These are phyloP conservation scores for Drepana falcataria DNA, from an alignment of 2,888 invertebrate species.

Conservation along the genomic window DNA sequence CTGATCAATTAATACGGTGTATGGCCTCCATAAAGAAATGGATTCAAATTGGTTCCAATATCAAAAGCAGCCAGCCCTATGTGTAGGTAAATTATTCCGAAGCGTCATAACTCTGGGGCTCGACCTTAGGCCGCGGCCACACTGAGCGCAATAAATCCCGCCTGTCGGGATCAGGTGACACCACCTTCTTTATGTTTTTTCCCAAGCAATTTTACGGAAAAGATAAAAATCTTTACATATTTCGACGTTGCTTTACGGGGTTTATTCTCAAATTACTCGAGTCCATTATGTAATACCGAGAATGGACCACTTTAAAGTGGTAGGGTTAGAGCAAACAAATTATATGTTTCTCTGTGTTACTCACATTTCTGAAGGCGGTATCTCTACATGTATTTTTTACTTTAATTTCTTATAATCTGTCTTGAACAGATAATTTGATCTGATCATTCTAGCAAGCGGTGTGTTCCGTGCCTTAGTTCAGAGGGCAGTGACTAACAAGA, in stretches of 20 bases:
- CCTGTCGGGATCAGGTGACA: constrained; percentile 78
- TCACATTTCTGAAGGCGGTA: background rate
- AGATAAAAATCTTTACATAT: constrained; percentile 80
- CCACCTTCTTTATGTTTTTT: constrained; percentile 80
- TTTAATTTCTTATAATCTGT: too few species aligned
- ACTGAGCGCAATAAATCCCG: constrained; percentile 67
- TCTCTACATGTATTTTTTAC: background rate
- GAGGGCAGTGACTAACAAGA: background rate
- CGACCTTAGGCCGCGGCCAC: constrained; percentile 76
- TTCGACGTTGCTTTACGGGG: constrained; percentile 75
- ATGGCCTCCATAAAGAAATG: too few species aligned
- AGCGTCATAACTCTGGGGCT: constrained; percentile 65
- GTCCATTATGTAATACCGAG: constrained; percentile 70
- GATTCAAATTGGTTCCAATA: too few species aligned
- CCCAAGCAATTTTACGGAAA: constrained; percentile 79
- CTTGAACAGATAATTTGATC: too few species aligned
- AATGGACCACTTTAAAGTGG: constrained; percentile 53
- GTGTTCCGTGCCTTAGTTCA: background rate
- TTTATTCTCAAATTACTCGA: constrained; percentile 76
- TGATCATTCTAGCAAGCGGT: background rate
- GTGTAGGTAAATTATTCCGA: constrained; percentile 66
- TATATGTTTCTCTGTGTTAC: constrained; percentile 10
- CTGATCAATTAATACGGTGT: too few species aligned
- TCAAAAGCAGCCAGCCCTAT: constrained; percentile 22
- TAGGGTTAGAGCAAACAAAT: constrained; percentile 25